Evolutionary conservation across 2,113 vertebrate genomes (phyloP).

Genomic region (Callospermophilus lateralis): DNA sequence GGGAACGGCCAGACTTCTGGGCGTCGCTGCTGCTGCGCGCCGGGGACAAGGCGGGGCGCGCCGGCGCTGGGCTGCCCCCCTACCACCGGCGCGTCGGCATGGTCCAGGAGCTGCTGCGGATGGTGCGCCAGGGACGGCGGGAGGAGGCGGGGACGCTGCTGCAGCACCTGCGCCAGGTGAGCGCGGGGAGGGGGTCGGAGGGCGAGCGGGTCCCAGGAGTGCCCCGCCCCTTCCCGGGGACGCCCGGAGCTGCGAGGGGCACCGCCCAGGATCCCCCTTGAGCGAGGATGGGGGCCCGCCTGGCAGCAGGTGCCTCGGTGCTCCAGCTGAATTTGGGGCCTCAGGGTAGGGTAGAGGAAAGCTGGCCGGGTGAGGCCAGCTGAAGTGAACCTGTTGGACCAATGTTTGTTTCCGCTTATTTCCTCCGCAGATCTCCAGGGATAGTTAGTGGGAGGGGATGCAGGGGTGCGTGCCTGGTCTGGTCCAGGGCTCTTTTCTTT

Average conservation of each 20-base stretch:
- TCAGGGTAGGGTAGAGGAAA: slow-evolving; percentile 29
- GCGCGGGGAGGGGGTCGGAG: slow-evolving; percentile 28
- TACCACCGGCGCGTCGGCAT: slow-evolving; percentile 96
- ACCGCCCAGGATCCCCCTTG: slow-evolving; percentile 47
- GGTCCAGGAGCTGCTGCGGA: slow-evolving; percentile 97
- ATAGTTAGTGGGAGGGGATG: background rate
- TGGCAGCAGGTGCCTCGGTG: slow-evolving; percentile 65
- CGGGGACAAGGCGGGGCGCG: slow-evolving; percentile 92
- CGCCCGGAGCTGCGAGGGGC: background rate
- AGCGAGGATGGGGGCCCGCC: background rate
- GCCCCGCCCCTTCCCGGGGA: slow-evolving; percentile 42
- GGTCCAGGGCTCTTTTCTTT: background rate
- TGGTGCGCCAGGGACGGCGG: slow-evolving; percentile 95
- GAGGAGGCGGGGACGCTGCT: slow-evolving; percentile 97
- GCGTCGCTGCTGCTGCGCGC: slow-evolving; percentile 94
- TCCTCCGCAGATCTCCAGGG: background rate
- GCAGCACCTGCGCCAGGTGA: slow-evolving; percentile 96
- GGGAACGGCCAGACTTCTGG: slow-evolving; percentile 91
- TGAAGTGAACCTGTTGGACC: slow-evolving; percentile 77
- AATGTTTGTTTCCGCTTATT: slow-evolving; percentile 37
- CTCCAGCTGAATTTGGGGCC: slow-evolving; percentile 63
- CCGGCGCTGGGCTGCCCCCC: slow-evolving; percentile 90
- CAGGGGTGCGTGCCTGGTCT: background rate
- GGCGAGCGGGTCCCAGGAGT: background rate
- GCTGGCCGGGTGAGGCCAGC: slow-evolving; percentile 22